phyloP scores from a whole-genome alignment of 2,797 vertebrate genomes.

The Sebastes hubbsi region DNA sequence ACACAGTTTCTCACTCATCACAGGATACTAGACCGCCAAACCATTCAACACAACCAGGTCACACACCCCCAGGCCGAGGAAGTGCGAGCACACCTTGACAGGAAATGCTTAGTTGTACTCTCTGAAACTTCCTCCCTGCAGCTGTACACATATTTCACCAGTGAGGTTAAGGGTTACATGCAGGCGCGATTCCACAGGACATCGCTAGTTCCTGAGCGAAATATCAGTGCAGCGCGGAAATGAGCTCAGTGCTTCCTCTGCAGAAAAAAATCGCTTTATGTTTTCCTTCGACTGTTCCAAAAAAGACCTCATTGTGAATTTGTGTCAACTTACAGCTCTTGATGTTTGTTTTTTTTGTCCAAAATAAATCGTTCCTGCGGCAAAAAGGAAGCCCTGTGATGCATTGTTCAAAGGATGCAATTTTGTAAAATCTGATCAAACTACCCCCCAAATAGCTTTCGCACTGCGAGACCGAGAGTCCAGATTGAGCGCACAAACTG shows the following conservation, averaged over 20 bases:
- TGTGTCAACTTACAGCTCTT: slow-evolving; percentile 17
- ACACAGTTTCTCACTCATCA: slow-evolving; percentile 39
- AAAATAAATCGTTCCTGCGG: not conserved
- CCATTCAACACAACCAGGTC: slow-evolving; percentile 15
- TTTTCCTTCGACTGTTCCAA: slow-evolving; percentile 36
- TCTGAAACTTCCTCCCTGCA: slow-evolving; percentile 67
- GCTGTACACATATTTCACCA: slow-evolving; percentile 63
- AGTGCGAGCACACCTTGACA: slow-evolving; percentile 73
- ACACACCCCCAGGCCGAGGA: slow-evolving; percentile 48
- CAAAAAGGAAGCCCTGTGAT: slow-evolving; percentile 23
- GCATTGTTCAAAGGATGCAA: slow-evolving; percentile 30
- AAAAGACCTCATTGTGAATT: slow-evolving; percentile 51
- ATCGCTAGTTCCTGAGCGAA: slow-evolving; percentile 65
- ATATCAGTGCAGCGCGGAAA: slow-evolving; percentile 61
- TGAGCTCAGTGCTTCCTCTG: slow-evolving; percentile 74
- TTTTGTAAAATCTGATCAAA: slow-evolving; percentile 47
- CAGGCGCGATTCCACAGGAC: slow-evolving; percentile 71
- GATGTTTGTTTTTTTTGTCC: slow-evolving; percentile 30
- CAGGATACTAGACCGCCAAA: slow-evolving; percentile 45
- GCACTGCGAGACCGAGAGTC: not conserved
- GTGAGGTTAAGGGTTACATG: slow-evolving; percentile 60
- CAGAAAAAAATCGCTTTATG: slow-evolving; percentile 36
- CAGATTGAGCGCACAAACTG: not conserved
- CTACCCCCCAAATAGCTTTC: slow-evolving; percentile 1
- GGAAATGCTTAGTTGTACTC: slow-evolving; percentile 72